phyloP scores from a whole-genome alignment of 1,140 invertebrate species.

The Dolichoris vasculosae region DNA sequence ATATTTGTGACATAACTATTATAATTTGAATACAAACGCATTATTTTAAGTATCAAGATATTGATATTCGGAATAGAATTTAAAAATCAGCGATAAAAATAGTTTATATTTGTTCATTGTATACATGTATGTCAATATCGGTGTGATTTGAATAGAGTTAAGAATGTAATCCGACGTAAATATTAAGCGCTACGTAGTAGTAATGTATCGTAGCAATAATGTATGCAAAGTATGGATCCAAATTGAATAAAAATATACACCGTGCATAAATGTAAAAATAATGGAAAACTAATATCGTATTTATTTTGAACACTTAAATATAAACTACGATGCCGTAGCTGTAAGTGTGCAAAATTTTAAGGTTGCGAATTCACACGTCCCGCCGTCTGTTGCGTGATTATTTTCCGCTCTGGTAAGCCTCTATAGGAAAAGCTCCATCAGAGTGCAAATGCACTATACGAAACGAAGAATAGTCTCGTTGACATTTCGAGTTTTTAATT shows the following conservation, averaged over 20 bases:
- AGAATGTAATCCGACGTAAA: too few species aligned
- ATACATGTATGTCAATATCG: too few species aligned
- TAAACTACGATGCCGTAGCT: neutral
- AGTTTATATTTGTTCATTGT: too few species aligned
- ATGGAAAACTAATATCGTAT: neutral
- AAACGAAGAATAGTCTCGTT: slow-evolving; percentile 11
- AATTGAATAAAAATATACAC: neutral
- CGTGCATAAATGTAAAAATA: neutral
- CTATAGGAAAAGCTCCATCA: neutral
- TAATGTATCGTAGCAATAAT: too few species aligned
- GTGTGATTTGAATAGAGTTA: too few species aligned
- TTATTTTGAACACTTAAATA: neutral
- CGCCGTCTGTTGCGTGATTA: neutral
- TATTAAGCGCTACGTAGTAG: too few species aligned
- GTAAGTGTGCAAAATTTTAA: neutral
- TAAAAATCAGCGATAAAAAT: too few species aligned
- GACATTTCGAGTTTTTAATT: slow-evolving; percentile 36
- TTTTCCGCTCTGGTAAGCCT: slow-evolving; percentile 26
- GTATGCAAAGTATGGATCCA: neutral
- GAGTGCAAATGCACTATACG: neutral
- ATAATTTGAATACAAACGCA: too few species aligned
- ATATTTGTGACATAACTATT: too few species aligned
- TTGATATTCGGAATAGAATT: too few species aligned
- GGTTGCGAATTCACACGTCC: neutral
- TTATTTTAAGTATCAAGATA: too few species aligned